Percentiles rank a stretch among this genome's conserved stretches.
Evolutionary conservation across 2,113 vertebrate species (phyloP).

Genomic region (Aspidoscelis tigris): DNA sequence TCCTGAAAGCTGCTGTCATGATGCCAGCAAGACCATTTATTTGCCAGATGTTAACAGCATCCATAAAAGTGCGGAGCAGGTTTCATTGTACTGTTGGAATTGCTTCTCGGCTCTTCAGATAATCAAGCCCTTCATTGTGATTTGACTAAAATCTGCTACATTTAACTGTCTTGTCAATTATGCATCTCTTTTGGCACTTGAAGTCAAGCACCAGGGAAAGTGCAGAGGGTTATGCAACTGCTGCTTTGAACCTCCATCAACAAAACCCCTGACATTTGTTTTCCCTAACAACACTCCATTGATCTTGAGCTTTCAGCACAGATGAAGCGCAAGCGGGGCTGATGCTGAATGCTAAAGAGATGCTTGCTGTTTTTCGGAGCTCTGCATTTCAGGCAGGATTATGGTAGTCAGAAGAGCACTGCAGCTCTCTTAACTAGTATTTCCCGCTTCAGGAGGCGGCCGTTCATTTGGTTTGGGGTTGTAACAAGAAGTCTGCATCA

Average conservation of each 20-base stretch:
- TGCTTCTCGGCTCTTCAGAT: conserved; percentile 42
- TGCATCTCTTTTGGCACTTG: conserved; percentile 32
- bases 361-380: neutral
- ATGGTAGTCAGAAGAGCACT: fast-evolving
- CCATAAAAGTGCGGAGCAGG: conserved; percentile 19
- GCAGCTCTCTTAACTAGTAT: conserved; percentile 1
- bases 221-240: conserved; percentile 21
- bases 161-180: conserved; percentile 44
- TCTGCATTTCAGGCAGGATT: neutral
- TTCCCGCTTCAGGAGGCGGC: neutral
- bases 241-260: conserved; percentile 34
- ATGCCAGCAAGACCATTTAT: conserved; percentile 34
- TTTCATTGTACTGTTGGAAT: neutral
- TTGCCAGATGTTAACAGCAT: conserved; percentile 39
- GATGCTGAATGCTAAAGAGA: conserved; percentile 19
- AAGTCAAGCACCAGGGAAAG: conserved; percentile 40
- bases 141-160: conserved; percentile 39
- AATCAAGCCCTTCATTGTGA: conserved; percentile 25
- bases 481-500: neutral
- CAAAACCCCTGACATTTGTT: conserved; percentile 24
- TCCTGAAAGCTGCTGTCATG: neutral
- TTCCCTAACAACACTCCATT: conserved; percentile 43
- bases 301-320: neutral
- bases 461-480: neutral
- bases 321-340: conserved; percentile 14